Evolutionary conservation across 1,140 invertebrate genomes (phyloP), one percentile per base, ranked within the genome.

Genomic region (Camponotus vicinus): DNA sequence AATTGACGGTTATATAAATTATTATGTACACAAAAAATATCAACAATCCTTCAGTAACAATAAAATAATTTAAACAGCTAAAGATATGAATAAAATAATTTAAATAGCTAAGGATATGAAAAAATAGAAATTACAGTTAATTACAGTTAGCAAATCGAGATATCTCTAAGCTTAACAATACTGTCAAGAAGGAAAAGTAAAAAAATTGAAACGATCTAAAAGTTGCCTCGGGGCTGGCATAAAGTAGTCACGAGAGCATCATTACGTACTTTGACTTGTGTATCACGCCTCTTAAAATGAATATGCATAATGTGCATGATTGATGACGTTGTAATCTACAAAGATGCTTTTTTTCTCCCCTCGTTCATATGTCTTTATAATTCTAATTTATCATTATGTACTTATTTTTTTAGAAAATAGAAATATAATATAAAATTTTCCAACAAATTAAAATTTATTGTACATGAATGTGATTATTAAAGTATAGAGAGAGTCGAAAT

Each of bases 211-310:
- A 57, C 15, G 4, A 45, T 86, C 55, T 57, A n/a, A 63, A 70
- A 80, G 42, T 34, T 57, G n/a, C 21, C 7, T 66, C 27, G 55
- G 32, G 70, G 27, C n/a, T 42, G 15, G 5, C 0, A 15, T 15
- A 9, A 18, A 77, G n/a, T 13, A 80, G 21, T 86, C 32, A 88
- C 57, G 67, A 67, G 78, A 32, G 15, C 40, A 37, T 69, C 27
- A 71, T 86, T 88, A 52, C 15, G 18, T 52, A 83, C 55, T 70
- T 88, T 64, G 52, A 61, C 45, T 77, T 4, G 18, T 45, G 37
- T 52, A 45, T 57, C 64, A 52, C 64, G 27, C 34, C 64, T 87
- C 37, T 76, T 7, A 49, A 75, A 52, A 83, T 69, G 42, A 79
- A 49, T 40, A 66, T 52, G 57, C n/a, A 57, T 18, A 32, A 13